A percentile compares a stretch with the other conserved stretches of the same genome.
Evolutionary conservation across 2,797 vertebrate species (phyloP).

Genomic region (Molossus molossus): DNA sequence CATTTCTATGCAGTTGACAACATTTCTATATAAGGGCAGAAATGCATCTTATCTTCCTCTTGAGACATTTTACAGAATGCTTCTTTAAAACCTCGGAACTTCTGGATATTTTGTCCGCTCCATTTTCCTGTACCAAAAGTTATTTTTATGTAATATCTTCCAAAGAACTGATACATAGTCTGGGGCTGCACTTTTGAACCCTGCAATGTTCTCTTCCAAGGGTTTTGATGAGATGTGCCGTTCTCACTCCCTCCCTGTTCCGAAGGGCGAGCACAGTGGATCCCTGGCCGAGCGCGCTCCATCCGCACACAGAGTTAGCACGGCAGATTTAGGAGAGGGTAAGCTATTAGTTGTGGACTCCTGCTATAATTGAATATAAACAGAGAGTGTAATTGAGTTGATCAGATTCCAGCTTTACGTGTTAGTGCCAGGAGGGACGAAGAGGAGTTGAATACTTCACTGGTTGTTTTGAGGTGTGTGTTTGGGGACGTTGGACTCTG

Average conservation of each 20-base stretch:
- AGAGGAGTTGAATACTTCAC: background rate
- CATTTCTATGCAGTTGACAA: background rate
- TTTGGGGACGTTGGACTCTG: background rate
- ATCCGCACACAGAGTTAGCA: background rate
- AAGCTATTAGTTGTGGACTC: background rate
- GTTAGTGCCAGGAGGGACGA: background rate
- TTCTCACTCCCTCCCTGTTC: background rate
- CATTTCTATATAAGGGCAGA: background rate
- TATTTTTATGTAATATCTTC: slow-evolving; percentile 65
- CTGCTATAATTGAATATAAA: background rate
- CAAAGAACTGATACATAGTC: slow-evolving; percentile 3
- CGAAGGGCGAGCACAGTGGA: background rate
- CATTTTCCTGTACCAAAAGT: slow-evolving; percentile 45
- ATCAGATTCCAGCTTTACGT: background rate
- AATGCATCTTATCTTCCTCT: background rate
- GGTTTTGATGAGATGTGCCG: slow-evolving; percentile 40
- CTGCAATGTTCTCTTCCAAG: background rate
- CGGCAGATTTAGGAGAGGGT: slow-evolving; percentile 12
- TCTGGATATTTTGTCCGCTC: slow-evolving; percentile 22
- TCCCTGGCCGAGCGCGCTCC: background rate
- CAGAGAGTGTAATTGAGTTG: background rate
- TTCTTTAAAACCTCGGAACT: background rate
- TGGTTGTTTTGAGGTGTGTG: background rate
- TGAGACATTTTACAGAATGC: slow-evolving; percentile 46
- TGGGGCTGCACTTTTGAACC: slow-evolving; percentile 26